Evolutionary conservation across 2,888 invertebrate species (phyloP), one percentile per base, ranked within the genome.

Genomic region (Pseudolycoriella hygida): DNA sequence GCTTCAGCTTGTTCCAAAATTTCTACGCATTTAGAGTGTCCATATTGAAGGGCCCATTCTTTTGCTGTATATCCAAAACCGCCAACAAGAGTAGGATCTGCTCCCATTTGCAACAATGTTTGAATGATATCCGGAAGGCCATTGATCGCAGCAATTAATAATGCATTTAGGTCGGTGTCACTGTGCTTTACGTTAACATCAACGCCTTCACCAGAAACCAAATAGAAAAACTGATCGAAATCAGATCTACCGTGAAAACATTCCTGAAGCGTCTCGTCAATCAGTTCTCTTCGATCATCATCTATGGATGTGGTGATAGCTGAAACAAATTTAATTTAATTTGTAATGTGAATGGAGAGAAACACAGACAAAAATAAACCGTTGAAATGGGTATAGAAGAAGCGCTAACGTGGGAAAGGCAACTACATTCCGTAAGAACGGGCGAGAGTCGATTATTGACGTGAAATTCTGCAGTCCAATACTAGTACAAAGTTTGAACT

Each of bases 101-200:
- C 71, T 5, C 83, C 84, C 44, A 85, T 70, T 54, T 73, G 73
- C 50, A 88, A 64, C 46, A 90, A 69, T 57, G 80, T 77, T 49
- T 75, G 73, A 11, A 80, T 73, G 43, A 76, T 72, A 49, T 77
- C 74, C 1, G 73, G 51, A 50, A 76, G 75, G 0, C 87, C 87
- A 50, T 79, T 68, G 30, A 73, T 71, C 11, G 84, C 77, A 43
- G 87, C 85, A 1, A 80, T 77, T 80, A 88, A 88, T 53, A 89
- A 69, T 0, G 86, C 74, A 12, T 81, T 80, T 48, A 72, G 74
- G 11, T 73, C 72, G 2, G 72, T 75, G 47, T 64, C 61, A 1
- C 76, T 70, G 60, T 86, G 84, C 52, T 74, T 71, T 60, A 78
- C 76, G 62, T 81, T 76, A 43, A 83, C 76, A 6, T 79, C 74